Conservation (phyloP, 37 sponge, comb jelly and placozoan species). For the Halisarca cf. caerulea region DNA sequence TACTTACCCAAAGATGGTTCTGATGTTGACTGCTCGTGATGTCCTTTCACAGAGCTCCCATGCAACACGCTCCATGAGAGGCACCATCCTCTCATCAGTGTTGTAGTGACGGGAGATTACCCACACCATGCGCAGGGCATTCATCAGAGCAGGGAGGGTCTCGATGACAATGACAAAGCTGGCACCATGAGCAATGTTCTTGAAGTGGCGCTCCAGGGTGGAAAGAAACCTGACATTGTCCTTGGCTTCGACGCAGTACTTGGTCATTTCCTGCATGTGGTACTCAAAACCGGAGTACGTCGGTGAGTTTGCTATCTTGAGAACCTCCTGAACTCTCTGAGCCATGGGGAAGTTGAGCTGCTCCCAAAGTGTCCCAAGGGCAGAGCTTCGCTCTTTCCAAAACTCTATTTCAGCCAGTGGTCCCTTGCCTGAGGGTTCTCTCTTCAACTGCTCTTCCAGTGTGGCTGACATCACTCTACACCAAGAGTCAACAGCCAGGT, state of each 20-base stretch:
- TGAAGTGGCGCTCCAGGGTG: slow-evolving; percentile 99
- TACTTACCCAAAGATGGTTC: slow-evolving; percentile 77
- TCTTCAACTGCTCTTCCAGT: slow-evolving; percentile 78
- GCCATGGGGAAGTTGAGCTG: slow-evolving; percentile 83
- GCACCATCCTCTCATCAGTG: slow-evolving; percentile 97
- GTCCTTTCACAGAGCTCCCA: slow-evolving; percentile 94
- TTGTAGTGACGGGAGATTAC: slow-evolving; percentile 99
- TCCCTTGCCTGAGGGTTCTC: slow-evolving; percentile 82
- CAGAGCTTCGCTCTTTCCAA: slow-evolving; percentile 93
- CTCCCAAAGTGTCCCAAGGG: slow-evolving; percentile 85
- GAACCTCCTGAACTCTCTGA: slow-evolving; percentile 66
- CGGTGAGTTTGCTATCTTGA: slow-evolving; percentile 66
- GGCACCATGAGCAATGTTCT: slow-evolving; percentile 93
- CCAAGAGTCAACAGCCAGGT: slow-evolving; percentile 86
- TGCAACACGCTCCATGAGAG: slow-evolving; percentile 96
- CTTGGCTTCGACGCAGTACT: slow-evolving; percentile 93
- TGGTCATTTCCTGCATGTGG: slow-evolving; percentile 82
- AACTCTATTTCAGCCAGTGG: slow-evolving; percentile 96
- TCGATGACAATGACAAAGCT: slow-evolving; percentile 86
- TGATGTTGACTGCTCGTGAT: slow-evolving; percentile 82
- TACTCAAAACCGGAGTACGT: slow-evolving; percentile 83
- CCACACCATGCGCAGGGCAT: slow-evolving; percentile 99
- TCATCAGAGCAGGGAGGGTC: slow-evolving; percentile 95
- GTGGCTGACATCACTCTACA: slow-evolving; percentile 67
- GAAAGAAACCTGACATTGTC: slow-evolving; percentile 98